Evolutionary conservation across 2,888 invertebrate genomes (phyloP).

Genomic region (Brenthis hecate): DNA sequence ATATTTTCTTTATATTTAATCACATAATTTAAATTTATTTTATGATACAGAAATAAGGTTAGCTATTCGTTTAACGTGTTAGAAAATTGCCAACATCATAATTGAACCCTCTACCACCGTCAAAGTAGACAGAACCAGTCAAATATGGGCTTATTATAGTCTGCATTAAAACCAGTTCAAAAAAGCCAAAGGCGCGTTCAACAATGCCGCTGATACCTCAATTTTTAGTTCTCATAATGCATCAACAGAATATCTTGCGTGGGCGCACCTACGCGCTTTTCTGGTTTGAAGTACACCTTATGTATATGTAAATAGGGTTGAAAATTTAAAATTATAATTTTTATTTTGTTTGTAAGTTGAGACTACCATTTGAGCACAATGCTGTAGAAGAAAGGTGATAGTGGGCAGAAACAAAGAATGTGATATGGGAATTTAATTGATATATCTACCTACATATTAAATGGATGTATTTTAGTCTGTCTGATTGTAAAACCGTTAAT

Average conservation of each 20-base stretch:
- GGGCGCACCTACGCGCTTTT: conserved; percentile 47
- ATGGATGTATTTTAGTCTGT: too few relatives aligned
- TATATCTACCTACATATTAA: not conserved
- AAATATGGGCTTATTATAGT: too few relatives aligned
- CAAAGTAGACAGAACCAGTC: not conserved
- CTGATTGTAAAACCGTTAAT: too few relatives aligned
- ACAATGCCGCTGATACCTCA: conserved; percentile 42
- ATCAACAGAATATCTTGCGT: conserved; percentile 47
- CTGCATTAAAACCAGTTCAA: not conserved
- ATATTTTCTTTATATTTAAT: too few relatives aligned
- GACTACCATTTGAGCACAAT: conserved; percentile 17
- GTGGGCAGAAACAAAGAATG: conserved; percentile 9
- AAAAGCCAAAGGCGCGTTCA: conserved; percentile 8
- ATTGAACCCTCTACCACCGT: not conserved
- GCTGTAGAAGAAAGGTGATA: conserved; percentile 33
- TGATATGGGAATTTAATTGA: not conserved
- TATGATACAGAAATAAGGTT: too few relatives aligned
- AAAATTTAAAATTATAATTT: conserved; percentile 16
- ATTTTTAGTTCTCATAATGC: conserved; percentile 48
- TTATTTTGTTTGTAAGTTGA: conserved; percentile 33
- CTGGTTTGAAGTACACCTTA: conserved; percentile 17
- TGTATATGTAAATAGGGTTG: conserved; percentile 26
- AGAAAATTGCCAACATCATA: not conserved
- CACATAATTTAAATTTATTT: too few relatives aligned
- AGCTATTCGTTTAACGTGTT: too few relatives aligned